Conservation (phyloP, 2,797 vertebrate species). For the Anguilla pacifica region DNA sequence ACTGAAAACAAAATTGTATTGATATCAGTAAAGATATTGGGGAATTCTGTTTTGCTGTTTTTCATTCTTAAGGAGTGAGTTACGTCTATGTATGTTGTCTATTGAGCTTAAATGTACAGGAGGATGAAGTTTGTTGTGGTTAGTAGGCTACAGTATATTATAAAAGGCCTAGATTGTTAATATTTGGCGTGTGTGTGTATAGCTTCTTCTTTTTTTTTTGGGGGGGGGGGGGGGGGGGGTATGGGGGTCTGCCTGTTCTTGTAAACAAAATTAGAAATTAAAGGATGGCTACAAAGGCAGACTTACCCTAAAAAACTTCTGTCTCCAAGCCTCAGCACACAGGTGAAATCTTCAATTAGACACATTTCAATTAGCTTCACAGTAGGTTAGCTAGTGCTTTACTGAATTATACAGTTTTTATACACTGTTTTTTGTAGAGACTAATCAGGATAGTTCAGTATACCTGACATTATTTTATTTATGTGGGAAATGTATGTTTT, state of each 20-base stretch:
- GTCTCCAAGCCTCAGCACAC: too few relatives aligned
- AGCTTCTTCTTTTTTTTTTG: neutral
- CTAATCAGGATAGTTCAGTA: neutral
- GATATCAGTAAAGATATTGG: neutral
- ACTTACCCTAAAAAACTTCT: too few relatives aligned
- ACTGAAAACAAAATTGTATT: neutral
- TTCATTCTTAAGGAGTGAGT: neutral
- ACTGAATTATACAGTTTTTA: neutral
- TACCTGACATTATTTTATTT: neutral
- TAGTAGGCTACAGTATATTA: neutral
- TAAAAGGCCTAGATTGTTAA: neutral
- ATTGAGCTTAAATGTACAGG: neutral
- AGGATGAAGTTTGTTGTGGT: neutral
- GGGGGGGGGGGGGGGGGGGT: neutral
- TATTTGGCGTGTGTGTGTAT: neutral
- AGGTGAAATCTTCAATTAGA: too few relatives aligned
- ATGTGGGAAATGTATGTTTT: too few relatives aligned
- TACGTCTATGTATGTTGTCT: neutral
- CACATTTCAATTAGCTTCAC: neutral
- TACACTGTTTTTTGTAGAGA: neutral
- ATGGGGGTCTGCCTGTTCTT: neutral
- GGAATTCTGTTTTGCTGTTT: neutral
- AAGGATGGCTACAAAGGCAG: neutral
- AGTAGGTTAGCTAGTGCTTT: neutral
- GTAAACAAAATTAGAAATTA: neutral